Evolutionary conservation across 1,140 invertebrate species (phyloP), one percentile per base, ranked within the genome.

Genomic region (Bradysia coprophila): DNA sequence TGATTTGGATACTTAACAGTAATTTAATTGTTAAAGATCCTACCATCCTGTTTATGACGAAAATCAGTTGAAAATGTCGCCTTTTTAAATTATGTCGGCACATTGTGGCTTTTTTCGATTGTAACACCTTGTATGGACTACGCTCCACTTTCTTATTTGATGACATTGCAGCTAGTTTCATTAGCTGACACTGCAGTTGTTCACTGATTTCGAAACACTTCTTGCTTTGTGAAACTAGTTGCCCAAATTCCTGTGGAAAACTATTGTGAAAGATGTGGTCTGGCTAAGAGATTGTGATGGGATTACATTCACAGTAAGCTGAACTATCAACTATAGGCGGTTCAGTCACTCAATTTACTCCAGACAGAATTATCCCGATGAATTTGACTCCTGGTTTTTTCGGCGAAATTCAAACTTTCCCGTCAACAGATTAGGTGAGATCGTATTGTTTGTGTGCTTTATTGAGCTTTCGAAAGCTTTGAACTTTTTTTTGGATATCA

Each of bases 101-200:
- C 10, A 51, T 43, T 16, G 50, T 46, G 15, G 57, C 57, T 46
- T 60, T 60, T 23, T 50, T 48, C 48, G 56, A 50, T 15, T 59
- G 46, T 39, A 60, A 48, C 19, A 50, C 50, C 43, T 59, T 59
- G 39, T 59, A 59, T n/a, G 57, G 55, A 43, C 55, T 59, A 4
- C 57, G 43, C 42, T 60, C 56, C 42, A 60, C 54, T 47, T 57
- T 59, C 47, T 60, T 60, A 28, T 37, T 38, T 11, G 37, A 11
- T 3, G 43, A 39, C 21, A 36, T 21, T 4, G 15, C 21, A 20
- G 20, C 19, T 18, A 24, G 38, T 6, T 22, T 38, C 9, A 16
- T 16, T 1, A 43, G 28, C 8, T 32, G 38, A 10, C 11, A 21
- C 13, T 38, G 34, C 22, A 38, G 18, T 33, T 16, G 10, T 16